Evolutionary conservation across 1,140 invertebrate genomes (phyloP), one percentile per base, ranked within the genome.

Genomic region (Drosophila ercepeae): DNA sequence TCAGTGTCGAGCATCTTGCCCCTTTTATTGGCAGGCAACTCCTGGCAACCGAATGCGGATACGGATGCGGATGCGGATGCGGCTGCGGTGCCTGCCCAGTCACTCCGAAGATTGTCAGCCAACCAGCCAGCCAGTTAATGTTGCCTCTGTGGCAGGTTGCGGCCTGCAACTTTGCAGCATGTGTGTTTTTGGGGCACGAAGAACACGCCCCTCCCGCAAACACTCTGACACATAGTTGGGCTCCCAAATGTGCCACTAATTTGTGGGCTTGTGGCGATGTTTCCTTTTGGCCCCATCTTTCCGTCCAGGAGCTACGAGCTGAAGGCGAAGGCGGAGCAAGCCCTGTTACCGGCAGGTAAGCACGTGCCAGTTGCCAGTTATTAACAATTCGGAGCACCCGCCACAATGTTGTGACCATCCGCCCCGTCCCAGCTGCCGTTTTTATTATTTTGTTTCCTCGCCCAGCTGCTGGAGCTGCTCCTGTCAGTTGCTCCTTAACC

Each of bases 221-320:
- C 32, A 61, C 60, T 55, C 36, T 42, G 46, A 45, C 11, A 64
- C 42, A 60, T 52, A 53, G 69, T 59, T 67, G 42, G 34, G 52
- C 53, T 81, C 78, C 68, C 73, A 77, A 81, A 82, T 77, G 78
- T 50, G 57, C 78, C 73, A 81, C 73, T 82, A 81, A 81, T 81
- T 81, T 81, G 73, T 82, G 77, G 78, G 65, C 78, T 71, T 81
- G 72, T 72, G 78, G 41, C 76, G 65, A 65, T 61, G 44, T 58
- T 51, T 54, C 36, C 59, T 42, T 61, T n/a, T n/a, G n/a, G n/a
- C n/a, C n/a, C n/a, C n/a, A n/a, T n/a, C n/a, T n/a, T n/a, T n/a
- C n/a, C n/a, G n/a, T n/a, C n/a, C n/a, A n/a, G n/a, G n/a, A n/a
- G n/a, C 32, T 5, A 16, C 36, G 60, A 19, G 36, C 36, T 6